A percentile compares a stretch with the other conserved stretches of the same genome.
Conservation (phyloP, 2,888 invertebrate genomes). For the Nomada ferruginata region DNA sequence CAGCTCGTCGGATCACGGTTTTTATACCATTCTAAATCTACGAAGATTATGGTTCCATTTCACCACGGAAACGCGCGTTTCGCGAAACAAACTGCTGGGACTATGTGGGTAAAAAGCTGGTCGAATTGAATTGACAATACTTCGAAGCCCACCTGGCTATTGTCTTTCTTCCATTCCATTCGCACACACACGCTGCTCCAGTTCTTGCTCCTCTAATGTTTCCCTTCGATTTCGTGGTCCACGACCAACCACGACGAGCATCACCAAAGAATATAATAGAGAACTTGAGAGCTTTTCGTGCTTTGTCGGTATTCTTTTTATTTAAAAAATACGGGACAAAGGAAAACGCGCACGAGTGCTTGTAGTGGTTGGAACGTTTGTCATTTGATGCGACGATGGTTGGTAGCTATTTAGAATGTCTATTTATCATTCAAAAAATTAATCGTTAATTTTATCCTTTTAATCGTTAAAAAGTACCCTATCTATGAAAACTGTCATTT, state of each 20-base stretch:
- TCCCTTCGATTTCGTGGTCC: not conserved
- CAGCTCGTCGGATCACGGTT: constrained; percentile 3
- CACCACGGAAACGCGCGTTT: not conserved
- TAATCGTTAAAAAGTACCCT: no score
- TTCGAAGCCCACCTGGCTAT: not conserved
- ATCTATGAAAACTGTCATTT: no score
- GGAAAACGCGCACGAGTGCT: no score
- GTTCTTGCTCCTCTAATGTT: not conserved
- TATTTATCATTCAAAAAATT: no score
- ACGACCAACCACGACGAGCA: not conserved
- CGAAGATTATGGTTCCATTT: constrained; percentile 52
- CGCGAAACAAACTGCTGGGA: not conserved
- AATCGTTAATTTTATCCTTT: no score
- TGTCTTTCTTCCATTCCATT: not conserved
- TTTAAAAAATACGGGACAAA: not conserved
- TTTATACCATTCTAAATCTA: constrained; percentile 30
- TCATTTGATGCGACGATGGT: no score
- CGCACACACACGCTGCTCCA: not conserved
- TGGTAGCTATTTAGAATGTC: no score
- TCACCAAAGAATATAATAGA: not conserved
- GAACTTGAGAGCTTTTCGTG: not conserved
- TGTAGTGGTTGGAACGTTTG: no score
- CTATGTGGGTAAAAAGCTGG: constrained; percentile 1
- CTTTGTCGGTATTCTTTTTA: not conserved
- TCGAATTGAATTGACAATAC: constrained; percentile 21